Evolutionary conservation across 2,888 invertebrate species (phyloP), one percentile per base, ranked within the genome.

Genomic region (Anaspis maculata): DNA sequence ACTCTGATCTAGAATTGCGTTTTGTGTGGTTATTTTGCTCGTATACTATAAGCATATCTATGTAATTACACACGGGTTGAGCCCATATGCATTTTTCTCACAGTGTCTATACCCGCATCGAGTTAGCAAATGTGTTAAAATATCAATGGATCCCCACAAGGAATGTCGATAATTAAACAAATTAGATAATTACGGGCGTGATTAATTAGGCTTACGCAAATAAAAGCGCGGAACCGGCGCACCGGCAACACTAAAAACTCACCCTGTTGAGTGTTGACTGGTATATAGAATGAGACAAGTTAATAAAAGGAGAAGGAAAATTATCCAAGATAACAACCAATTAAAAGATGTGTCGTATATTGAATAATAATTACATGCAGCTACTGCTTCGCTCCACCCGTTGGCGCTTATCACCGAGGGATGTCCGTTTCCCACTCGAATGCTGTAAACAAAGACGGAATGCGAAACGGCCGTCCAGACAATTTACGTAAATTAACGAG

Each of bases 301-400:
- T 25, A 26, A 30, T 27, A 34, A 34, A 41, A 3, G 5, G 30
- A 42, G 34, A 37, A 37, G 34, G 36, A 45, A 42, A 38, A 44
- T 30, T 36, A 30, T 33, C 32, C 42, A 47, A 59, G 62, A 64
- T 64, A 63, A 61, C 60, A 59, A 61, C 65, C 65, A 66, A 66
- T 66, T 66, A 66, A 66, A 65, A 64, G 62, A 58, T 62, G 61
- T 62, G 64, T 63, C 60, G 64, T 61, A 62, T 64, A 64, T 63
- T 62, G 64, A 64, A 64, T 64, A 62, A 63, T 65, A 65, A 66
- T 65, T 64, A 64, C 58, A 56, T 53, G 49, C 52, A 52, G 59
- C 59, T 60, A 55, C 62, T 53, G 57, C 56, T 57, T 24, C 47
- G 47, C 47, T 23, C 49, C 52, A 47, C 31, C 33, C 39, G 26